Conservation (phyloP, 92 coral and sea anemone species). For the Epizoanthus scotinus region DNA sequence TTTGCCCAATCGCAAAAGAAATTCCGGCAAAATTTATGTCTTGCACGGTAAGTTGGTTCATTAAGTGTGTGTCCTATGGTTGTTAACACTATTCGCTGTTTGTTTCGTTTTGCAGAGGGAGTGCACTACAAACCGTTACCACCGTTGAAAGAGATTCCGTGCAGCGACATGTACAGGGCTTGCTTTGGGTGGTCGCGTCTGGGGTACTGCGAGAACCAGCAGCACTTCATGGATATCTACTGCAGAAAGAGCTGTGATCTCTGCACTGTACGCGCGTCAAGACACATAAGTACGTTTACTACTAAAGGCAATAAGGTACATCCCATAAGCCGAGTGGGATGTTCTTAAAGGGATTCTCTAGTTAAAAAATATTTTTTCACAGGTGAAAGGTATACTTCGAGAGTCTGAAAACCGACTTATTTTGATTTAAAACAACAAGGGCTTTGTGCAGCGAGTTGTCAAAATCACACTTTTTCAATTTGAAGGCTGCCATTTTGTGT, state of each 20-base stretch:
- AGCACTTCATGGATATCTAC: conserved; percentile 64
- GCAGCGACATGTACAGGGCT: conserved; percentile 63
- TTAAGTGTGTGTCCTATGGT: too few species aligned
- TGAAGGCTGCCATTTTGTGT: too few species aligned
- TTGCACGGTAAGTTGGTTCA: too few species aligned
- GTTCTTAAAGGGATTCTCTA: too few species aligned
- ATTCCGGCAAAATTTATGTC: too few species aligned
- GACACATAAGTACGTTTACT: conserved; percentile 48
- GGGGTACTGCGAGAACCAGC: conserved; percentile 65
- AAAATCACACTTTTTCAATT: too few species aligned
- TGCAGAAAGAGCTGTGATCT: conserved; percentile 75
- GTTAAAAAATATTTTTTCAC: too few species aligned
- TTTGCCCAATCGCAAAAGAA: too few species aligned
- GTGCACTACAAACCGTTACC: conserved; percentile 30
- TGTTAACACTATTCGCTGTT: neutral
- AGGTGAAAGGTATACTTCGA: too few species aligned
- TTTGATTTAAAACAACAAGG: too few species aligned
- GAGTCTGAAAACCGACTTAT: too few species aligned
- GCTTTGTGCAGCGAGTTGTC: too few species aligned
- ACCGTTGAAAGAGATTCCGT: conserved; percentile 41
- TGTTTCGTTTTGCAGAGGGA: conserved; percentile 15
- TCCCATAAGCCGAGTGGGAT: neutral
- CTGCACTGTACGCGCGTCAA: conserved; percentile 48
- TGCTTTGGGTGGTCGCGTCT: conserved; percentile 78
- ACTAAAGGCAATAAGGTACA: neutral